These are phyloP conservation scores for Leucozona laternaria DNA, from an alignment of 2,888 invertebrate species.

Conservation along the genomic window DNA sequence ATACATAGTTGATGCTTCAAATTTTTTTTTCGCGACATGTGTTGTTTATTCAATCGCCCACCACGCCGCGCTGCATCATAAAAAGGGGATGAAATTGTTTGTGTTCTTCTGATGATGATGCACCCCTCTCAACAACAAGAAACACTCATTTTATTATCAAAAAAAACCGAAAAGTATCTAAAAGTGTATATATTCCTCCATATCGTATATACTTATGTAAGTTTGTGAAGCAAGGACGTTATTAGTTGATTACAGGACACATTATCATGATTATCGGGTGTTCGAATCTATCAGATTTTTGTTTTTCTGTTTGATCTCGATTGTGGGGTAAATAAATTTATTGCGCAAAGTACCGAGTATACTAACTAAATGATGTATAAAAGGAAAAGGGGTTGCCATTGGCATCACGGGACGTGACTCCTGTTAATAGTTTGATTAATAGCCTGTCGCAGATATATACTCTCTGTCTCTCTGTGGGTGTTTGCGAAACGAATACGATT, in stretches of 20 bases:
- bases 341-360: slow-evolving; percentile 67
- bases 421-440: slow-evolving; percentile 84
- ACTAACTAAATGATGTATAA: background rate
- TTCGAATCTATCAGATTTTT: slow-evolving; percentile 69
- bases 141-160: slow-evolving; percentile 69
- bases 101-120: slow-evolving; percentile 39
- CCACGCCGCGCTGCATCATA: slow-evolving; percentile 22
- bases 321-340: slow-evolving; percentile 71
- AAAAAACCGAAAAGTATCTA: slow-evolving; percentile 51
- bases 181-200: slow-evolving; percentile 31
- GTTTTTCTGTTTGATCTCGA: slow-evolving; percentile 58
- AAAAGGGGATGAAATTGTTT: slow-evolving; percentile 64
- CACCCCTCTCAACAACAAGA: slow-evolving; percentile 47
- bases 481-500: slow-evolving; percentile 67
- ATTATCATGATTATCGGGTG: slow-evolving; percentile 84
- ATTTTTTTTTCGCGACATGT: slow-evolving; percentile 76
- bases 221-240: slow-evolving; percentile 78
- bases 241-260: slow-evolving; percentile 85
- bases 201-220: background rate
- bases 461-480: slow-evolving; percentile 43
- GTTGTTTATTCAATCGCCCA: slow-evolving; percentile 77
- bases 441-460: slow-evolving; percentile 79
- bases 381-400: slow-evolving; percentile 59
- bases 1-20: slow-evolving; percentile 36
- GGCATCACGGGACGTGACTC: slow-evolving; percentile 54